A percentile compares a stretch with the other conserved stretches of the same genome.
These are phyloP conservation scores for Boloria euphrosyne DNA, from an alignment of 2,888 invertebrate genomes.

Conservation along the genomic window DNA sequence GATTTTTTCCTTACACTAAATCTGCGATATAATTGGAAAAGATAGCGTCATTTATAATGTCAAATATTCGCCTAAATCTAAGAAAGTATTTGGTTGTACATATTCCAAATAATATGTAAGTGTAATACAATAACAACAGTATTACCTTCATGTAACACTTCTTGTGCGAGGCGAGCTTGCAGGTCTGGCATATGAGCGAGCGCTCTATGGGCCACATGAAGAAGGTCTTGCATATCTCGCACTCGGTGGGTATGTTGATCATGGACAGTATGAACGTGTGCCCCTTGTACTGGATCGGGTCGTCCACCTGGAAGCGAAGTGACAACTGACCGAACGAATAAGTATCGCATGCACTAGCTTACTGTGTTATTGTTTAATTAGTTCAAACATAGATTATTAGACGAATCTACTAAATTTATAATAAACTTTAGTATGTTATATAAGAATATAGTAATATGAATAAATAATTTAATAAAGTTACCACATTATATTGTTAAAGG, in stretches of 20 bases:
- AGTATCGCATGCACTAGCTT: slow-evolving; percentile 35
- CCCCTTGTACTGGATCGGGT: slow-evolving; percentile 87
- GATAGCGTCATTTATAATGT: too few species aligned
- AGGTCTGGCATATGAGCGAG: slow-evolving; percentile 89
- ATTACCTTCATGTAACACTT: slow-evolving; percentile 92
- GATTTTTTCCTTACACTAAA: too few species aligned
- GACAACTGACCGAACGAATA: slow-evolving; percentile 40
- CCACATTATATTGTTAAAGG: too few species aligned
- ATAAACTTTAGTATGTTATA: background rate
- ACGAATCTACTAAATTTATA: background rate
- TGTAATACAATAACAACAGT: background rate
- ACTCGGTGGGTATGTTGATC: slow-evolving; percentile 97
- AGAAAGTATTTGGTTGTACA: too few species aligned
- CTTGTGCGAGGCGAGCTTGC: slow-evolving; percentile 96
- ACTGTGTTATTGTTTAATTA: slow-evolving; percentile 18
- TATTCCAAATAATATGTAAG: background rate
- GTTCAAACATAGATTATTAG: background rate
- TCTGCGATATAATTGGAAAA: too few species aligned
- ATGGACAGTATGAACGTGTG: slow-evolving; percentile 94
- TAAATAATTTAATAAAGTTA: too few species aligned
- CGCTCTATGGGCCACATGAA: slow-evolving; percentile 98
- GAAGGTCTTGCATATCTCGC: slow-evolving; percentile 96
- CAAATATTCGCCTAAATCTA: background rate
- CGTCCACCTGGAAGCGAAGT: slow-evolving; percentile 78
- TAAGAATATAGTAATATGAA: too few species aligned